Percentiles rank a stretch among this genome's conserved stretches.
Evolutionary conservation across 2,113 vertebrate genomes (phyloP).

Genomic region (Percopsis transmontana): DNA sequence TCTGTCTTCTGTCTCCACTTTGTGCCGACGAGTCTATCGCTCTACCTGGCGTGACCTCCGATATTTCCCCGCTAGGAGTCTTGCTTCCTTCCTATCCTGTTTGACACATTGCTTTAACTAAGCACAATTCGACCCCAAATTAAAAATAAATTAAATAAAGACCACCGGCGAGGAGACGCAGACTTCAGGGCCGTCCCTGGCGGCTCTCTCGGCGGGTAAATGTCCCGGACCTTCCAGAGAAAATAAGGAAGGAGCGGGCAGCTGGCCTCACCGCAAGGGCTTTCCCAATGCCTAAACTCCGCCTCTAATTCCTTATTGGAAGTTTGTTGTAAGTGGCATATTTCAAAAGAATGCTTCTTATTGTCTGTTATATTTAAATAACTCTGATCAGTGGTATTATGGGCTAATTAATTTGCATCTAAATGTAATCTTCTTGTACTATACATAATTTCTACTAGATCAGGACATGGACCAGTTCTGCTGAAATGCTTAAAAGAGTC

Average conservation of each 20-base stretch:
- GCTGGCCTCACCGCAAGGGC: constrained; percentile 21
- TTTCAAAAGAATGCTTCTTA: constrained; percentile 42
- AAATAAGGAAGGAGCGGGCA: constrained; percentile 48
- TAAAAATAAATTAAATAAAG: constrained; percentile 1
- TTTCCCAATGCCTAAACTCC: constrained; percentile 61
- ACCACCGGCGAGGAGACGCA: constrained; percentile 10
- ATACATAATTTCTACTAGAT: no score
- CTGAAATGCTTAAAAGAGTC: no score
- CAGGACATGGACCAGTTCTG: no score
- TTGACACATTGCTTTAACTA: constrained; percentile 52
- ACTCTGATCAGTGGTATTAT: no score
- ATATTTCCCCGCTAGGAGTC: constrained; percentile 14
- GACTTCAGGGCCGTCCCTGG: constrained; percentile 28
- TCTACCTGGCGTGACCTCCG: constrained; percentile 23
- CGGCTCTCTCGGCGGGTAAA: constrained; percentile 25
- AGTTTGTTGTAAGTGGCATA: constrained; percentile 12
- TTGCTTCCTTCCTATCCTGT: constrained; percentile 21
- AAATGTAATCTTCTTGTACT: no score
- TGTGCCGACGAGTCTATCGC: not conserved
- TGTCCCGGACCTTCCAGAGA: constrained; percentile 29
- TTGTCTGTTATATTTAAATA: not conserved
- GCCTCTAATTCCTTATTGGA: constrained; percentile 54
- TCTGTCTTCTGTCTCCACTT: not conserved
- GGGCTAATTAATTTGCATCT: no score
- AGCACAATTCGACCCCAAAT: constrained; percentile 16